phyloP scores from a whole-genome alignment of 2,113 vertebrate species.

The Sakesphorus luctuosus region DNA sequence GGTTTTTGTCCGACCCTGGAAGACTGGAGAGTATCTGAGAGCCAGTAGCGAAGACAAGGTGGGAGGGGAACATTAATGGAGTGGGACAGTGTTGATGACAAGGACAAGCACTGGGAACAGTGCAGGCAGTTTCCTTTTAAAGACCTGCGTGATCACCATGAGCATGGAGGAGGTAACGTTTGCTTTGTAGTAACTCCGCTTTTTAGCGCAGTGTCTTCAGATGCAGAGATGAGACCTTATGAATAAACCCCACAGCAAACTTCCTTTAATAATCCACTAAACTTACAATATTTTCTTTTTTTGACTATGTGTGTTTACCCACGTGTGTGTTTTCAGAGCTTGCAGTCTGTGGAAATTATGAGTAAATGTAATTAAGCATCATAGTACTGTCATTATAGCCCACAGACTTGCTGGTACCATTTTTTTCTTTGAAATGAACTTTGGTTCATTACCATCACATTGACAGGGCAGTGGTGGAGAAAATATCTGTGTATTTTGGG shows the following conservation, averaged over 20 bases:
- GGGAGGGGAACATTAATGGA: rapidly evolving
- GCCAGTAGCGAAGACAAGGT: neutral
- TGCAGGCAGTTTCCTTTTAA: neutral
- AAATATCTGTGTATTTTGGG: neutral
- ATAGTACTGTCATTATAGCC: neutral
- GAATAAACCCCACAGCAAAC: neutral
- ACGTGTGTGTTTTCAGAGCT: neutral
- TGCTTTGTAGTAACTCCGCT: neutral
- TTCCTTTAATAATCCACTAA: neutral
- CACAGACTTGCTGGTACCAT: neutral
- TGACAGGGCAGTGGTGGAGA: neutral
- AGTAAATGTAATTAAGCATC: neutral
- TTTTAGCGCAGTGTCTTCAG: neutral
- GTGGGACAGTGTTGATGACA: neutral
- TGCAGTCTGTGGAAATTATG: neutral
- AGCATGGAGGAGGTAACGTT: neutral
- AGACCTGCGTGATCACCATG: neutral
- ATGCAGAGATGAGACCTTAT: neutral
- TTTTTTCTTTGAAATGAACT: neutral
- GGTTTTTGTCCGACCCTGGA: neutral
- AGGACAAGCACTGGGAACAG: neutral
- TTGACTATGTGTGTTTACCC: neutral
- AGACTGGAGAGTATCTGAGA: neutral
- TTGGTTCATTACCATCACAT: neutral
- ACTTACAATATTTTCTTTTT: neutral